Evolutionary conservation across 2,113 vertebrate genomes (phyloP), one percentile per base, ranked within the genome.

Genomic region (Benitochromis conjunctus): DNA sequence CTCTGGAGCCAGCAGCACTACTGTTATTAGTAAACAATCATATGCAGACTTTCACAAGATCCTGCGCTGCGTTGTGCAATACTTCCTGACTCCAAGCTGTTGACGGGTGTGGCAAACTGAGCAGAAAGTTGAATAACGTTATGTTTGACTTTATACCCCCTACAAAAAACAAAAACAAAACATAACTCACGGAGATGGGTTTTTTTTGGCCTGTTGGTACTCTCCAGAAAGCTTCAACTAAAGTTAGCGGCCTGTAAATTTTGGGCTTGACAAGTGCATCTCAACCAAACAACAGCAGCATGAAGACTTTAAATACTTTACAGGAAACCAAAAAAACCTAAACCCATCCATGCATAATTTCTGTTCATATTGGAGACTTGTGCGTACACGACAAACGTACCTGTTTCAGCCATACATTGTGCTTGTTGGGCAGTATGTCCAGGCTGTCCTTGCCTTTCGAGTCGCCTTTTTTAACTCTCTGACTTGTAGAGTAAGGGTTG

Each of bases 391-490:
- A 19, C 19, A 31, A 18, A 91, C 93, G 11, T 90, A 94, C 95
- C 89, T 97, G 97, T 94, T 94, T 97, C 11, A 98, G 95, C 96
- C 95, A 90, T 54, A 97, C 88, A 6, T 86, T 84, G 60, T 94
- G 94, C 80, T 91, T 86, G 87, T 86, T 96, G 88, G 95, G 94
- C 80, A 96, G 31, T n/a, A 96, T 94, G 87, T 97, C 97, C 96
- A 97, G 86, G 55, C 84, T 93, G 48, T 85, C 86, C 29, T 90
- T 94, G 71, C 64, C 58, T 9, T 88, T 93, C 10, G 81, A 6
- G 36, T 92, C 86, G 0, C 76, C 80, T 19, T 95, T 96, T 89
- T 90, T 96, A 43, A 92, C 86, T 77, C 92, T 96, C 86, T 89
- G 93, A 54, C 91, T 93, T 0, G 92, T 96, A 2, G 92, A 87